phyloP scores from a whole-genome alignment of 2,113 vertebrate genomes.

The Setophaga petechia region DNA sequence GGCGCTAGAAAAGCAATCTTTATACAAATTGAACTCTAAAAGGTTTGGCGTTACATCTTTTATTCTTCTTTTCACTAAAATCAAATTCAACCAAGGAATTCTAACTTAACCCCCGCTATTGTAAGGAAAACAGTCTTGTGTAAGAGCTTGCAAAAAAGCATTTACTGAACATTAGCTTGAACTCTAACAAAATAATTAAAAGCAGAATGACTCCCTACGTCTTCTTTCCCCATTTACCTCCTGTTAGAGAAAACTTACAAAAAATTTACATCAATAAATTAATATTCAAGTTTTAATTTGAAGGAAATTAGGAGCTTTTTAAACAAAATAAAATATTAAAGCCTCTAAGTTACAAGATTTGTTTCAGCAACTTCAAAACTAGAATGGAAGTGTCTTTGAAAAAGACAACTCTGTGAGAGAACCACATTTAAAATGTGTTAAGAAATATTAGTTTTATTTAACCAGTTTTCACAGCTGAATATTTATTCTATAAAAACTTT shows the following conservation, averaged over 20 bases:
- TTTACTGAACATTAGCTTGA: neutral
- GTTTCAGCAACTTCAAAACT: neutral
- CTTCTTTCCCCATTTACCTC: neutral
- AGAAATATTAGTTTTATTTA: constrained; percentile 92
- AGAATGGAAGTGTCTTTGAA: neutral
- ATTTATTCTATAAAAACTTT: constrained; percentile 92
- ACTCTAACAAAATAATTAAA: neutral
- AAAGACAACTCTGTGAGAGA: constrained; percentile 19
- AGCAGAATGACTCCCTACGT: neutral
- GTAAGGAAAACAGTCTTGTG: neutral
- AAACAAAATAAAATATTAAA: neutral
- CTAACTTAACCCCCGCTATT: neutral
- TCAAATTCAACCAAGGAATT: neutral
- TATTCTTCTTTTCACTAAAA: neutral
- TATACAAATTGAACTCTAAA: neutral
- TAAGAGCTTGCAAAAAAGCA: neutral
- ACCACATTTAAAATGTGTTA: constrained; percentile 75
- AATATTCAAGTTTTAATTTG: neutral
- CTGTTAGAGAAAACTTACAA: neutral
- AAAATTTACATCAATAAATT: neutral
- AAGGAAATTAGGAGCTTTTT: neutral
- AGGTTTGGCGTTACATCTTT: neutral
- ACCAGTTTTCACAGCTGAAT: constrained; percentile 89
- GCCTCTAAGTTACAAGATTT: neutral
- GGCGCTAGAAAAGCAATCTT: neutral